Percentiles rank a stretch among this genome's conserved stretches.
These are phyloP conservation scores for Kuschelorhynchus macadamiae DNA, from an alignment of 2,888 invertebrate species.

Conservation along the genomic window DNA sequence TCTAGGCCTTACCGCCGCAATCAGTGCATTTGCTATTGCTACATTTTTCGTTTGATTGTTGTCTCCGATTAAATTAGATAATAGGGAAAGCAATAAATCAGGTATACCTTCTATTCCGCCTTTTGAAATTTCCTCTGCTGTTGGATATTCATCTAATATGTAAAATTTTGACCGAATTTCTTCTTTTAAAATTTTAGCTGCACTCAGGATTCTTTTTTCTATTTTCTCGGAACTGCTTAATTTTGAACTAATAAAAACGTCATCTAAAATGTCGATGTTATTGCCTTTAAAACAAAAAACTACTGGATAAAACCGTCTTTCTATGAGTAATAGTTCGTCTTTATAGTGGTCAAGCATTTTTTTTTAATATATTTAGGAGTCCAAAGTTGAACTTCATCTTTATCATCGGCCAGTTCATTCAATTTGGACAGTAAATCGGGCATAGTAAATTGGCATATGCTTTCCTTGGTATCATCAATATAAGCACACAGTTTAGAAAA, in stretches of 20 bases:
- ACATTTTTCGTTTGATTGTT: too few species aligned
- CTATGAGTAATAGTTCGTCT: not conserved
- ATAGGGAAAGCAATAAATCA: not conserved
- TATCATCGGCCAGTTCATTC: not conserved
- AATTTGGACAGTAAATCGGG: too few species aligned
- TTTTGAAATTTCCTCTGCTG: not conserved
- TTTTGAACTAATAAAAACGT: not conserved
- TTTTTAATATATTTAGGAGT: slow-evolving; percentile 1
- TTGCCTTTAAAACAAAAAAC: not conserved
- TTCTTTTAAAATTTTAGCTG: not conserved
- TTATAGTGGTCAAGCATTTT: not conserved
- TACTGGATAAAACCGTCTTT: not conserved
- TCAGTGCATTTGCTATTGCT: not conserved
- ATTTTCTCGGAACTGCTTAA: not conserved
- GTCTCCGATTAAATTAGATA: not conserved
- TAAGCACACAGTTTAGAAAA: not conserved
- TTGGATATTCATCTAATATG: slow-evolving; percentile 1
- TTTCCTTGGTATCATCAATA: too few species aligned
- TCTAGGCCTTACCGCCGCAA: not conserved
- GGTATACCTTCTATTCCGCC: not conserved
- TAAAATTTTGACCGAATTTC: not conserved
- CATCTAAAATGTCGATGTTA: not conserved
- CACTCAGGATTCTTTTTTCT: not conserved
- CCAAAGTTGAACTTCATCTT: too few species aligned
- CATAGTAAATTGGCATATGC: too few species aligned